These are phyloP conservation scores for Clavelina lepadiformis DNA, from an alignment of 23 tunicate species.

Conservation along the genomic window DNA sequence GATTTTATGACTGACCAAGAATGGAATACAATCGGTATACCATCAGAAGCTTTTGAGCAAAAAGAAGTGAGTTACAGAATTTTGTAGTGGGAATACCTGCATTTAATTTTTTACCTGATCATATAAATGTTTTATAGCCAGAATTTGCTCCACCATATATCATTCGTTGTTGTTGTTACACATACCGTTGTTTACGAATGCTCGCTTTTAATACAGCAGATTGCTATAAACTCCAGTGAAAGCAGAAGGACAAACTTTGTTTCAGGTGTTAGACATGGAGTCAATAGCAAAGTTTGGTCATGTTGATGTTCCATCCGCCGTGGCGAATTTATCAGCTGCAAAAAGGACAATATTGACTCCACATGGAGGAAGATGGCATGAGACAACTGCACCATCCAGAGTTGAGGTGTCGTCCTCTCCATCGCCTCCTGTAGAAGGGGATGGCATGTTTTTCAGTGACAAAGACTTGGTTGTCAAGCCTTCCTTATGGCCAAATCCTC, in stretches of 20 bases:
- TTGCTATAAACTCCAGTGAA: no score
- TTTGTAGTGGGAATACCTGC: not conserved
- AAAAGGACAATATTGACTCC: conserved; percentile 24
- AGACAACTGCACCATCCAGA: conserved; percentile 1
- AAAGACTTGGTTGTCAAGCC: conserved; percentile 33
- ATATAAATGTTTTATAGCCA: no score
- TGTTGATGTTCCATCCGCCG: conserved; percentile 38
- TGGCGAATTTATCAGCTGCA: conserved; percentile 12
- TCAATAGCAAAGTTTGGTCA: conserved; percentile 47
- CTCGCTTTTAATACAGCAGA: no score
- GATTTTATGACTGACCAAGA: conserved; percentile 33
- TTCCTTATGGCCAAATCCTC: conserved; percentile 43
- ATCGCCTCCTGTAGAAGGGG: conserved; percentile 16
- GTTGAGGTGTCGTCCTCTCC: conserved; percentile 17
- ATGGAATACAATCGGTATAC: conserved; percentile 19
- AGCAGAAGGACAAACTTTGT: not conserved
- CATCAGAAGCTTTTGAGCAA: conserved; percentile 55
- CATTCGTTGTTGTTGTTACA: no score
- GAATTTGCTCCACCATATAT: no score
- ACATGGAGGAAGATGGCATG: conserved; percentile 54
- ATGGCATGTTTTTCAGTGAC: not conserved
- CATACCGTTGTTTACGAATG: no score
- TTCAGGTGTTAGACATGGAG: conserved; percentile 24
- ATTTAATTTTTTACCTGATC: not conserved
- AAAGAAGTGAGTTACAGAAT: conserved; percentile 25